Percentiles rank a stretch among this genome's conserved stretches.
phyloP scores from a whole-genome alignment of 2,797 vertebrate species.

The Pempheris klunzingeri region DNA sequence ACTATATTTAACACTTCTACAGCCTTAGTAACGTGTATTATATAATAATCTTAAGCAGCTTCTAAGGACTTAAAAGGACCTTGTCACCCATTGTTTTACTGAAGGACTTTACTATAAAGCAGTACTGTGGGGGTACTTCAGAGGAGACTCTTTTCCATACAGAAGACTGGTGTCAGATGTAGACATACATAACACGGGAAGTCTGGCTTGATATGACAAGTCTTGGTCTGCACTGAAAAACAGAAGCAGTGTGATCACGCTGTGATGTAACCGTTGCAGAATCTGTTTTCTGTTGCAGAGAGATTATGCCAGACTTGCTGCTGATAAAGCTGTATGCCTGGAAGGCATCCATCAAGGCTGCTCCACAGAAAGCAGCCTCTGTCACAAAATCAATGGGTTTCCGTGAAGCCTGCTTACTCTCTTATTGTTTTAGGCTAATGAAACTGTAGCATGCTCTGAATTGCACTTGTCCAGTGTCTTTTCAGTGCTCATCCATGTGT shows the following conservation, averaged over 20 bases:
- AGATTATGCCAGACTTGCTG: slow-evolving; percentile 61
- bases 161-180: background rate
- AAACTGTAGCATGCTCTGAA: slow-evolving; percentile 34
- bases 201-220: background rate
- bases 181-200: background rate
- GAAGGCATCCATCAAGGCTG: slow-evolving; percentile 69
- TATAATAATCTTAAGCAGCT: no score
- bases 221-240: background rate
- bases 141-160: background rate
- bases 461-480: slow-evolving; percentile 27
- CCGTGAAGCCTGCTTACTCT: slow-evolving; percentile 61
- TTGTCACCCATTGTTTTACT: no score
- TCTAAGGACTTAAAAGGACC: no score
- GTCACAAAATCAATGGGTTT: slow-evolving; percentile 78
- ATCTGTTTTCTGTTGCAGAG: slow-evolving; percentile 48
- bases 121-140: no score
- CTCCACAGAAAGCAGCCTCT: slow-evolving; percentile 55
- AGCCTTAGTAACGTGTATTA: no score
- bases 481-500: background rate
- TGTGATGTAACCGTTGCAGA: slow-evolving; percentile 53
- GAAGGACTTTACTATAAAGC: no score
- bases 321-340: slow-evolving; percentile 75
- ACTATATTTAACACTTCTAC: no score
- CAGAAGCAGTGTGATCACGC: slow-evolving; percentile 22
- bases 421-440: slow-evolving; percentile 70